Evolutionary conservation across 2,113 vertebrate species (phyloP).

Genomic region (Tylochromis polylepis): DNA sequence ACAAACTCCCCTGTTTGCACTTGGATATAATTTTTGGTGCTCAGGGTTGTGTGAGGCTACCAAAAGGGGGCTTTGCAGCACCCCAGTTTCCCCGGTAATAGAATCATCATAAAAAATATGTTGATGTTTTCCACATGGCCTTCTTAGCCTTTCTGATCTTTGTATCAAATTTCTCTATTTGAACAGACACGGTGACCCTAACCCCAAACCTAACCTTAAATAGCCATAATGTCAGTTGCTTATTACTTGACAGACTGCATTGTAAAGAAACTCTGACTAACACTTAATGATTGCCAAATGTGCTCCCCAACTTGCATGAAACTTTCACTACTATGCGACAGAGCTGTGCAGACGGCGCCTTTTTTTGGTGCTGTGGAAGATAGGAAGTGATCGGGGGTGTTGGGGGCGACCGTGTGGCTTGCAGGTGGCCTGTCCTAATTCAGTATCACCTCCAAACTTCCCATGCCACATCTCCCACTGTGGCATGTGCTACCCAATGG

Average conservation of each 20-base stretch:
- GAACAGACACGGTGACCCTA: slow-evolving; percentile 64
- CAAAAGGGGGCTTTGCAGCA: background rate
- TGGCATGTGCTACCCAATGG: slow-evolving; percentile 63
- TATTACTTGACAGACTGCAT: slow-evolving; percentile 65
- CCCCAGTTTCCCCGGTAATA: slow-evolving; percentile 18
- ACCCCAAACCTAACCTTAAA: slow-evolving; percentile 66
- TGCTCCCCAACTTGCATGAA: slow-evolving; percentile 40
- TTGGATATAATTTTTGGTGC: background rate
- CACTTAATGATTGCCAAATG: slow-evolving; percentile 76
- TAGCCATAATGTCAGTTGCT: slow-evolving; percentile 67
- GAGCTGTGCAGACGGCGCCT: background rate
- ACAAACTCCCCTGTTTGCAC: background rate
- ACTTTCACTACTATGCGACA: slow-evolving; percentile 31
- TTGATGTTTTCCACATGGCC: slow-evolving; percentile 76
- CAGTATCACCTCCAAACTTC: slow-evolving; percentile 54
- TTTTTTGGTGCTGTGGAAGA: slow-evolving; percentile 41
- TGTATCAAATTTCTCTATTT: slow-evolving; percentile 67
- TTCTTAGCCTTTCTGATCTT: slow-evolving; percentile 56
- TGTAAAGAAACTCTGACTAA: slow-evolving; percentile 59
- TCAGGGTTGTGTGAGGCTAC: background rate
- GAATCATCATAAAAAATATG: slow-evolving; percentile 46
- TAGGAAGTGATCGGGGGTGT: slow-evolving; percentile 49
- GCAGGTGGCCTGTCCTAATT: slow-evolving; percentile 67
- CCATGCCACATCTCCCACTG: slow-evolving; percentile 14
- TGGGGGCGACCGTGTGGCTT: slow-evolving; percentile 25